Evolutionary conservation across 2,797 vertebrate genomes (phyloP).

Genomic region (Coccyzus lansbergi): DNA sequence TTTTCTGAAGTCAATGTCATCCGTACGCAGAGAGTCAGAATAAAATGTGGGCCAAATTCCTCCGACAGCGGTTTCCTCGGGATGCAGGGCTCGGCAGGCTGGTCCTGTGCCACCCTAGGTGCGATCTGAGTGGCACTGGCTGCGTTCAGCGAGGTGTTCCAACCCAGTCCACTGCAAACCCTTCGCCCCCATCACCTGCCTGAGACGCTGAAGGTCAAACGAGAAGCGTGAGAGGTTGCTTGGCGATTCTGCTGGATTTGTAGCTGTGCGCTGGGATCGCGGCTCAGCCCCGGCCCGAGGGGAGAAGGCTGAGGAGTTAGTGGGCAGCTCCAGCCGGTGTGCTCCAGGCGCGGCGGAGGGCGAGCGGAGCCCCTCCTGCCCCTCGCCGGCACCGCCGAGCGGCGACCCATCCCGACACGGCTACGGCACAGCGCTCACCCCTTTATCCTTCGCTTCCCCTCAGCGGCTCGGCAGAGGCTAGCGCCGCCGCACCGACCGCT

Average conservation of each 20-base stretch:
- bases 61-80: not conserved
- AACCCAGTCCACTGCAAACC: not conserved
- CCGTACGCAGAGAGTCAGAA: constrained; percentile 3
- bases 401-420: no score
- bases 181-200: not conserved
- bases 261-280: not conserved
- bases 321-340: no score
- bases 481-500: no score
- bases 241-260: not conserved
- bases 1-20: constrained; percentile 47
- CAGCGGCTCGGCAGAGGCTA: no score
- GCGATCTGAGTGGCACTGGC: not conserved
- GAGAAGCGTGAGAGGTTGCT: not conserved
- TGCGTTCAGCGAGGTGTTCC: not conserved
- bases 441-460: no score
- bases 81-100: not conserved
- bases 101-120: not conserved
- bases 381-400: no score
- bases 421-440: no score
- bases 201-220: constrained; percentile 41
- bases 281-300: not conserved
- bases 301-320: constrained; percentile 28
- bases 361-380: no score
- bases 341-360: no score
- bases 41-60: constrained; percentile 42